Conservation (phyloP, 2,113 vertebrate genomes). For the Notarius quadriscutis region DNA sequence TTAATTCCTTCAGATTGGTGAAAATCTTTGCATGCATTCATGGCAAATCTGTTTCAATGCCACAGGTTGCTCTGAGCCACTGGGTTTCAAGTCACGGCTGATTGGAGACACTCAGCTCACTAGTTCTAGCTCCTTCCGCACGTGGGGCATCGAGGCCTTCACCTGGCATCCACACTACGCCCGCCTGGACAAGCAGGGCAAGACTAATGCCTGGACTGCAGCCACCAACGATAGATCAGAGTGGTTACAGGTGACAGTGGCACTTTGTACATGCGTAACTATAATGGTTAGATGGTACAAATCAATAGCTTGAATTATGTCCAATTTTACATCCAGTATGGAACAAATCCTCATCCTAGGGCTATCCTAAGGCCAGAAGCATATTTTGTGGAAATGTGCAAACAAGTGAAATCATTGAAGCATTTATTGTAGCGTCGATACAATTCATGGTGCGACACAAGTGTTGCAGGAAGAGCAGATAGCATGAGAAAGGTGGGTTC, state of each 20-base stretch:
- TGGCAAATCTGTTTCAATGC: constrained; percentile 54
- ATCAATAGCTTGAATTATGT: not conserved
- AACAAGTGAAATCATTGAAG: not conserved
- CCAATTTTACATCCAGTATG: not conserved
- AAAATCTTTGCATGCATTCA: not conserved
- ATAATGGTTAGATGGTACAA: not conserved
- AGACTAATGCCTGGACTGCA: constrained; percentile 92
- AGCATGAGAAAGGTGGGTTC: not conserved
- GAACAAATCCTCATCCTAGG: not conserved
- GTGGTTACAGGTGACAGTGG: constrained; percentile 88
- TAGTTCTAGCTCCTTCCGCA: constrained; percentile 87
- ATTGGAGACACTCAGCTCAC: constrained; percentile 84
- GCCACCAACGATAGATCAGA: constrained; percentile 71
- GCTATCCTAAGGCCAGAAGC: not conserved
- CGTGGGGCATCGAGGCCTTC: constrained; percentile 87
- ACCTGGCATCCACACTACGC: constrained; percentile 86
- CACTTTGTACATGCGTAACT: not conserved
- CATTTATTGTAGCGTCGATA: not conserved
- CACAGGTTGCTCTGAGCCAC: constrained; percentile 91
- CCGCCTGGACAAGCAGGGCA: constrained; percentile 91
- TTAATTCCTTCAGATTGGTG: not conserved
- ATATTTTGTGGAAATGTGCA: not conserved
- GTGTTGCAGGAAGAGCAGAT: not conserved
- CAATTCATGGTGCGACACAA: not conserved
- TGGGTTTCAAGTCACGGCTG: constrained; percentile 86